Evolutionary conservation across 1,140 invertebrate genomes (phyloP).

Genomic region (Amphibalanus amphitrite): DNA sequence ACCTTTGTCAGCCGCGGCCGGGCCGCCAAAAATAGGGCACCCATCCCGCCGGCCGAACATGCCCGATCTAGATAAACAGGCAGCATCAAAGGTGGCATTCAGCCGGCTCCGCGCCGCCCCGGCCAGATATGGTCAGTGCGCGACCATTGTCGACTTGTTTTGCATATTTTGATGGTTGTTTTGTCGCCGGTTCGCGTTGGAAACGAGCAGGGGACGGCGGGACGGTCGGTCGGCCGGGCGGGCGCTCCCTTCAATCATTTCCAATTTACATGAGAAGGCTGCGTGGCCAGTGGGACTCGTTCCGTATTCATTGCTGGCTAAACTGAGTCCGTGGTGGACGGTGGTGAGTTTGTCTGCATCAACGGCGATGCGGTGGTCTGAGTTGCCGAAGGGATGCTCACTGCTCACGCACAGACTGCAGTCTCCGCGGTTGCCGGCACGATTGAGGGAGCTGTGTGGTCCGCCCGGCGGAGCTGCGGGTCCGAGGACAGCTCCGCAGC

Average conservation of each 20-base stretch:
- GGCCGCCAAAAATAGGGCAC: not conserved
- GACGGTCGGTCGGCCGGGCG: too few species aligned
- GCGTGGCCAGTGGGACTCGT: not conserved
- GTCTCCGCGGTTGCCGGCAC: too few species aligned
- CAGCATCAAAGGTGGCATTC: not conserved
- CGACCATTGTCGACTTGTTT: not conserved
- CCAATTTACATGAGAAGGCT: not conserved
- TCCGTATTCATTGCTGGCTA: not conserved
- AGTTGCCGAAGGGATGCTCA: too few species aligned
- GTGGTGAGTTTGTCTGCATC: not conserved
- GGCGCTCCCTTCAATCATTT: not conserved
- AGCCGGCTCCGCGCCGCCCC: not conserved
- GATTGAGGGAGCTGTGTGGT: too few species aligned
- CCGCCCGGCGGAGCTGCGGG: too few species aligned
- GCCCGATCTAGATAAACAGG: not conserved
- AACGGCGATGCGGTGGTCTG: too few species aligned
- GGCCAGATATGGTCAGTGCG: slow-evolving; percentile 1
- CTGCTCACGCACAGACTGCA: too few species aligned
- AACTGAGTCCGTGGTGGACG: not conserved
- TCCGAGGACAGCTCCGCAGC: too few species aligned
- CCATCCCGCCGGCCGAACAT: not conserved
- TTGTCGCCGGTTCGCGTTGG: not conserved
- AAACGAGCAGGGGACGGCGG: not conserved
- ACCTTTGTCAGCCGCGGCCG: not conserved
- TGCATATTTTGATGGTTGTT: slow-evolving; percentile 1